phyloP scores from a whole-genome alignment of 2,113 vertebrate genomes.

The Plecturocebus donacophilus region DNA sequence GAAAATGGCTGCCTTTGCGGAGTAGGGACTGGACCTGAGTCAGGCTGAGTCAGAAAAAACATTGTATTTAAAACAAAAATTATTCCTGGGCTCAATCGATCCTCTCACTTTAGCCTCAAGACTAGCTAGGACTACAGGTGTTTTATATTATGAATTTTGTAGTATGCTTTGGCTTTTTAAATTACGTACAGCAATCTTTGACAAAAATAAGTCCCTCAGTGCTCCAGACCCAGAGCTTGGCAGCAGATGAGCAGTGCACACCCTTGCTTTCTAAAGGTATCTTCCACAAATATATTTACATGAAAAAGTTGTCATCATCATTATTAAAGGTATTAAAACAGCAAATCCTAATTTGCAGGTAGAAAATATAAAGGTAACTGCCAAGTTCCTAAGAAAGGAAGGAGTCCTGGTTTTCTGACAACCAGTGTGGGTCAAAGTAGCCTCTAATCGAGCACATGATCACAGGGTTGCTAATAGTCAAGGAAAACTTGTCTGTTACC shows the following conservation, averaged over 20 bases:
- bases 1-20: not conserved
- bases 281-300: constrained; percentile 38
- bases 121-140: not conserved
- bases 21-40: not conserved
- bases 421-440: not conserved
- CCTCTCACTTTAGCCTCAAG: not conserved
- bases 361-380: not conserved
- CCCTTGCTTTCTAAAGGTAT: not conserved
- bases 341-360: not conserved
- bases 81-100: not conserved
- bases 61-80: not conserved
- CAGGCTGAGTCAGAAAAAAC: not conserved
- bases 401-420: not conserved
- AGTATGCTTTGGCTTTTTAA: not conserved
- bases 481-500: not conserved
- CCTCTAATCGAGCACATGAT: not conserved
- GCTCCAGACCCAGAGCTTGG: not conserved
- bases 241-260: not conserved
- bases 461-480: not conserved
- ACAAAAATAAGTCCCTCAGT: not conserved
- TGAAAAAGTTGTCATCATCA: not conserved
- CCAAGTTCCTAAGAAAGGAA: not conserved
- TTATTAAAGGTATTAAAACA: not conserved
- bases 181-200: not conserved
- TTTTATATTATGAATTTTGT: not conserved